Percentiles rank a stretch among this genome's conserved stretches.
These are phyloP conservation scores for Schmidtea mediterranea DNA, from an alignment of 1,140 invertebrate genomes.

Conservation along the genomic window DNA sequence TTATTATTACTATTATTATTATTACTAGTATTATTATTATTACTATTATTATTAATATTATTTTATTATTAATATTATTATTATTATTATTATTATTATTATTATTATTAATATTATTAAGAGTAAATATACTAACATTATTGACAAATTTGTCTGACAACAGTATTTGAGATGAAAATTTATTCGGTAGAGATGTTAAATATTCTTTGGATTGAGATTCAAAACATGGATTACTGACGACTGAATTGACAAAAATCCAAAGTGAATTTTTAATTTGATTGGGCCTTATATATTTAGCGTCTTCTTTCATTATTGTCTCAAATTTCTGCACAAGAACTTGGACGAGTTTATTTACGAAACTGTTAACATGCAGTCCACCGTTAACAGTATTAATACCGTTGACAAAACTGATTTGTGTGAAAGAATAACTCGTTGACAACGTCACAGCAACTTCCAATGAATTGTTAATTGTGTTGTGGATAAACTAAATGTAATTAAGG, in stretches of 20 bases:
- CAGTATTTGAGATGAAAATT: conserved; percentile 74
- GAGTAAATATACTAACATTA: conserved; percentile 40
- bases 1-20: too few species aligned
- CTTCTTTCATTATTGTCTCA: conserved; percentile 39
- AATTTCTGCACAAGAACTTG: conserved; percentile 61
- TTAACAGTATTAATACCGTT: conserved; percentile 94
- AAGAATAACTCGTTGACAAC: conserved; percentile 44
- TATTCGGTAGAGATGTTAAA: conserved; percentile 79
- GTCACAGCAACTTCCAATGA: conserved; percentile 88
- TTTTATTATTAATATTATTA: too few species aligned
- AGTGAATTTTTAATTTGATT: conserved; percentile 75
- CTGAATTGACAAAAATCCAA: conserved; percentile 89
- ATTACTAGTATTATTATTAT: too few species aligned
- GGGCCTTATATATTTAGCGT: conserved; percentile 3
- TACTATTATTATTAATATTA: too few species aligned
- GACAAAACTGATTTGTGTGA: conserved; percentile 94
- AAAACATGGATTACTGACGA: conserved; percentile 96
- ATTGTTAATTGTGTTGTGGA: conserved; percentile 52
- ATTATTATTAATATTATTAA: too few species aligned
- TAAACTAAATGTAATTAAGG: conserved; percentile 31
- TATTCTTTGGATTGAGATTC: conserved; percentile 98
- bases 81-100: too few species aligned
- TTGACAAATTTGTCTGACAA: conserved; percentile 65
- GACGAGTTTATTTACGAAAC: conserved; percentile 56
- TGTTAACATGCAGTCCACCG: conserved; percentile 87